A percentile compares a stretch with the other conserved stretches of the same genome.
Conservation (phyloP, 2,113 vertebrate genomes). For the Girardinichthys multiradiatus region DNA sequence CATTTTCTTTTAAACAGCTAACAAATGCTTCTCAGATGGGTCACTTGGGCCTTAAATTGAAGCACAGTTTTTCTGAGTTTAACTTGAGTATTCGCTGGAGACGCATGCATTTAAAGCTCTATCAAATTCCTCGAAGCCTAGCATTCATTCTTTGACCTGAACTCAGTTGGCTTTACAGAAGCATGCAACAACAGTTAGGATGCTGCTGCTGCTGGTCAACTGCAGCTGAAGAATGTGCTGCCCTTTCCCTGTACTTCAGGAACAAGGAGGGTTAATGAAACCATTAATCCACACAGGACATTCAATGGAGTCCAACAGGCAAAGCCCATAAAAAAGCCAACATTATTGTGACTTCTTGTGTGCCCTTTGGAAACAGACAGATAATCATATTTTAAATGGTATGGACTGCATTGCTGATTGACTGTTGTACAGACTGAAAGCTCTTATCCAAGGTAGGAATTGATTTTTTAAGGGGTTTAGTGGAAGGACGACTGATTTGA, state of each 20-base stretch:
- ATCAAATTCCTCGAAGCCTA: not conserved
- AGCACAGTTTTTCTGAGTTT: constrained; percentile 15
- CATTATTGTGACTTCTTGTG: not conserved
- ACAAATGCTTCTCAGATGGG: constrained; percentile 11
- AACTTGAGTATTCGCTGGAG: constrained; percentile 3
- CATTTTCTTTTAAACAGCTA: constrained; percentile 13
- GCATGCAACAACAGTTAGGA: not conserved
- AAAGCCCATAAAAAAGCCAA: not conserved
- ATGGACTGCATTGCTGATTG: not conserved
- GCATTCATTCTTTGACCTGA: not conserved
- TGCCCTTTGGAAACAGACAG: not conserved
- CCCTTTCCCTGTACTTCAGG: constrained; percentile 18
- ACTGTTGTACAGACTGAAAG: not conserved
- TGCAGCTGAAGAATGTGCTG: constrained; percentile 38
- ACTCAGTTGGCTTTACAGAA: constrained; percentile 15
- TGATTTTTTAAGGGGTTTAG: not conserved
- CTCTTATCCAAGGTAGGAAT: not conserved
- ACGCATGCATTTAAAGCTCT: constrained; percentile 9
- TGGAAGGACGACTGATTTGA: not conserved
- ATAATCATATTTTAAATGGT: not conserved
- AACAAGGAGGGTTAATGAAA: constrained; percentile 55
- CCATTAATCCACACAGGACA: not conserved
- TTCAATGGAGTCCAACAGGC: constrained; percentile 11
- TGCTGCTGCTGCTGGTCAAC: not conserved
- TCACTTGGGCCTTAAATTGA: constrained; percentile 31